Evolutionary conservation across 1,140 invertebrate species (phyloP), one percentile per base, ranked within the genome.

Genomic region (Zaprionus inermis): DNA sequence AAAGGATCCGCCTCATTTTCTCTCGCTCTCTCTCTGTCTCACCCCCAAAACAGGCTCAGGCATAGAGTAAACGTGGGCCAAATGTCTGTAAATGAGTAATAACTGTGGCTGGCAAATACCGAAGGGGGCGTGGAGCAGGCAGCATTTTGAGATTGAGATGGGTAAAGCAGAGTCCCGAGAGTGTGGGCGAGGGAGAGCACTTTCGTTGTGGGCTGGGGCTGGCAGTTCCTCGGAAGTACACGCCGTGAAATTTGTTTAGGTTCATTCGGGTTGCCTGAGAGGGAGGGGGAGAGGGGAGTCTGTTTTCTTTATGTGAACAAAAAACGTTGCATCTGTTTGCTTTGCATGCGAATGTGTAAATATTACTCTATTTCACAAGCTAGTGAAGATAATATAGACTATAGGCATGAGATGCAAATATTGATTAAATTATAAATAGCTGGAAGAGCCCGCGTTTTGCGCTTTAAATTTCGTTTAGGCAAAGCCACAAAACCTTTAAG

Each of bases 81-180:
- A 83, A 86, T 81, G 78, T 81, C 76, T 86, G 75, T 81, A 86
- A 85, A 86, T 85, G 82, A 86, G 82, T 81, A 86, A 85, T 86
- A 85, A 85, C 81, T 82, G 82, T 64, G 81, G 77, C 73, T 73
- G 66, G 46, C 41, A 76, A 75, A 22, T 28, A 34, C 16, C 41
- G 12, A 38, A 1, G 9, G n/a, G 30, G 30, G 14, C 30, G 6
- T 3, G 41, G 34, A 60, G 49, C 2, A 22, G 14, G 32, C n/a
- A 30, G 36, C n/a, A 58, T 11, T n/a, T n/a, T 6, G 16, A 49
- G 36, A 14, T 38, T 44, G 38, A 44, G n/a, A 9, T 44, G 38
- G 38, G 38, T 41, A 41, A 16, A 41, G n/a, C 0, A 41, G 38
- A 41, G n/a, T 44, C 20, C 9, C 24, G 11, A 18, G n/a, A 18